phyloP scores from a whole-genome alignment of 2,888 invertebrate genomes.

The Tetropium fuscum region DNA sequence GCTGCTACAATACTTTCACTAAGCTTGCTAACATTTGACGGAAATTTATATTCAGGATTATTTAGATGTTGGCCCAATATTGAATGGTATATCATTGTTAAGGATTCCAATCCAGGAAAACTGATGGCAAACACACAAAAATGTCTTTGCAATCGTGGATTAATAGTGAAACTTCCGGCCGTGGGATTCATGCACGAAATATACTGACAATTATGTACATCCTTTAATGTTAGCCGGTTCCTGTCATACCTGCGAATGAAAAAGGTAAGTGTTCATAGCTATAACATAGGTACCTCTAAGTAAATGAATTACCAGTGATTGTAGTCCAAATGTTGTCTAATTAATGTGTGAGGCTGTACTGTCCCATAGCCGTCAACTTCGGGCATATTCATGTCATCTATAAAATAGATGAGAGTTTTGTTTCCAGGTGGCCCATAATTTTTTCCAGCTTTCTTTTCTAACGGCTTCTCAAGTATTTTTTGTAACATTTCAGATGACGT shows the following conservation, averaged over 20 bases:
- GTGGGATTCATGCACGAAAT: slow-evolving; percentile 99
- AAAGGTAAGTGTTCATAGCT: not conserved
- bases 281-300: not conserved
- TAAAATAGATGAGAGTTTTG: slow-evolving; percentile 93
- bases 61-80: slow-evolving; percentile 89
- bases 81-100: slow-evolving; percentile 89
- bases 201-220: slow-evolving; percentile 97
- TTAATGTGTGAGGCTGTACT: slow-evolving; percentile 95
- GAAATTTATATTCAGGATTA: slow-evolving; percentile 86
- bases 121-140: slow-evolving; percentile 89
- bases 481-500: slow-evolving; percentile 95
- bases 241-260: slow-evolving; percentile 74
- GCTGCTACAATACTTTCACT: slow-evolving; percentile 82
- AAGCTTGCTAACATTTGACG: slow-evolving; percentile 75
- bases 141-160: slow-evolving; percentile 91
- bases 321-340: slow-evolving; percentile 95
- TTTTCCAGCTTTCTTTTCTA: slow-evolving; percentile 95
- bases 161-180: slow-evolving; percentile 96
- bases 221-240: slow-evolving; percentile 88
- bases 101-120: slow-evolving; percentile 82
- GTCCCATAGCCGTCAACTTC: slow-evolving; percentile 92
- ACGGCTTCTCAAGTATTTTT: slow-evolving; percentile 91
- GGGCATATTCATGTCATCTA: slow-evolving; percentile 99
- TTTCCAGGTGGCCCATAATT: slow-evolving; percentile 97
- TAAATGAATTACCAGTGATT: slow-evolving; percentile 92